Conservation (phyloP, 2,888 invertebrate genomes). For the Thecocarcelia acutangulata region DNA sequence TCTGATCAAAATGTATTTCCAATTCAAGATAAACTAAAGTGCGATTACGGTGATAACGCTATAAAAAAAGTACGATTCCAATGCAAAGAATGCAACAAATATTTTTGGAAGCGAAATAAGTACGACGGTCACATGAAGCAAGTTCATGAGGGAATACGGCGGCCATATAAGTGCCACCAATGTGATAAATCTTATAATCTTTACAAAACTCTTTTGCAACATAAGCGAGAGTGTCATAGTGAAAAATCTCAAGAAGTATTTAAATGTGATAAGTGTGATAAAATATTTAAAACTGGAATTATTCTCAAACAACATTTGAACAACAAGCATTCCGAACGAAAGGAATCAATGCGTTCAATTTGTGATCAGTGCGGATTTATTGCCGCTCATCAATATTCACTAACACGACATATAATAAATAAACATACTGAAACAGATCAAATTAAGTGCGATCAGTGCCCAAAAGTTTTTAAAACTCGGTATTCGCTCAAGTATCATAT, state of each 20-base stretch:
- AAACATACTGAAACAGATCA: constrained; percentile 55
- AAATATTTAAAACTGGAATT: constrained; percentile 58
- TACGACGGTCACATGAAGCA: constrained; percentile 64
- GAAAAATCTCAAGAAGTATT: constrained; percentile 26
- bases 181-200: constrained; percentile 65
- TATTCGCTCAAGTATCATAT: constrained; percentile 68
- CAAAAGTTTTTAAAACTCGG: constrained; percentile 61
- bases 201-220: constrained; percentile 58
- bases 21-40: not conserved
- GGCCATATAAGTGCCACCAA: constrained; percentile 55
- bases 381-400: constrained; percentile 54
- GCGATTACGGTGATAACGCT: not conserved
- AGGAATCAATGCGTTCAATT: constrained; percentile 46
- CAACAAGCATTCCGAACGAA: constrained; percentile 52
- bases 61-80: constrained; percentile 50
- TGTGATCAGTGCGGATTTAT: constrained; percentile 68
- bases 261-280: constrained; percentile 56
- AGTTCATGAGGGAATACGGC: constrained; percentile 54
- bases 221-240: constrained; percentile 54
- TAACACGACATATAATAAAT: constrained; percentile 62
- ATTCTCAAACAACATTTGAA: constrained; percentile 60
- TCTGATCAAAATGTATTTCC: not conserved
- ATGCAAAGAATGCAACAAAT: constrained; percentile 60
- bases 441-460: constrained; percentile 67
- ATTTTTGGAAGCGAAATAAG: constrained; percentile 59